Percentiles rank a stretch among this genome's conserved stretches.
Conservation (phyloP, 64 coral and sea anemone genomes). For the Montipora capricornis region DNA sequence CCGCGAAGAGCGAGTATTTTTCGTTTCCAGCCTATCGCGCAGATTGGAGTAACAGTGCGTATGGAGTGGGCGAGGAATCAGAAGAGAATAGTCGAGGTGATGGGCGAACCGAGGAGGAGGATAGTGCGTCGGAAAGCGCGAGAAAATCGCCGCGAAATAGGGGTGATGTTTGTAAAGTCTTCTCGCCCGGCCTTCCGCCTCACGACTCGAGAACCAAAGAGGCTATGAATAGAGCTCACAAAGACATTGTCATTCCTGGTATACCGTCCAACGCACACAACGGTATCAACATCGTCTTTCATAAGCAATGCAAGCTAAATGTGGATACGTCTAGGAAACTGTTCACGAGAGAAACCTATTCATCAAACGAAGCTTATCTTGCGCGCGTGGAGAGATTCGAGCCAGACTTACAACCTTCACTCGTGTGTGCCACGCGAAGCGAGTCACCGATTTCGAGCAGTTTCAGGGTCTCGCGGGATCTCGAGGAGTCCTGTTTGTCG, state of each 20-base stretch:
- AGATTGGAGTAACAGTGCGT: conserved; percentile 11
- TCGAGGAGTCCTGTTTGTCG: neutral
- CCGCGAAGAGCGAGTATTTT: conserved; percentile 41
- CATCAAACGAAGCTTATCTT: conserved; percentile 10
- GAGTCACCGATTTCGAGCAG: conserved; percentile 15
- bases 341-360: conserved; percentile 11
- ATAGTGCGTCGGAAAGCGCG: conserved; percentile 6
- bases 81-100: conserved; percentile 8
- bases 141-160: neutral
- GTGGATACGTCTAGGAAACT: conserved; percentile 25
- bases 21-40: conserved; percentile 76
- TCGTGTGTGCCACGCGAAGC: conserved; percentile 37
- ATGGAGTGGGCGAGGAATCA: conserved; percentile 1
- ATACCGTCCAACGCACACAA: conserved; percentile 57
- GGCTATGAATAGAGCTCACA: neutral
- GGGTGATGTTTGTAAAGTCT: neutral
- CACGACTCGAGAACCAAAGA: neutral
- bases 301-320: conserved; percentile 55
- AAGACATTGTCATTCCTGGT: conserved; percentile 47
- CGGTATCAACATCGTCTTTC: conserved; percentile 76
- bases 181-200: neutral
- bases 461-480: neutral
- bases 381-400: conserved; percentile 38
- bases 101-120: neutral
- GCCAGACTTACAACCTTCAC: neutral